Evolutionary conservation across 2,113 vertebrate species (phyloP), one percentile per base, ranked within the genome.

Genomic region (Calyptomena viridis): DNA sequence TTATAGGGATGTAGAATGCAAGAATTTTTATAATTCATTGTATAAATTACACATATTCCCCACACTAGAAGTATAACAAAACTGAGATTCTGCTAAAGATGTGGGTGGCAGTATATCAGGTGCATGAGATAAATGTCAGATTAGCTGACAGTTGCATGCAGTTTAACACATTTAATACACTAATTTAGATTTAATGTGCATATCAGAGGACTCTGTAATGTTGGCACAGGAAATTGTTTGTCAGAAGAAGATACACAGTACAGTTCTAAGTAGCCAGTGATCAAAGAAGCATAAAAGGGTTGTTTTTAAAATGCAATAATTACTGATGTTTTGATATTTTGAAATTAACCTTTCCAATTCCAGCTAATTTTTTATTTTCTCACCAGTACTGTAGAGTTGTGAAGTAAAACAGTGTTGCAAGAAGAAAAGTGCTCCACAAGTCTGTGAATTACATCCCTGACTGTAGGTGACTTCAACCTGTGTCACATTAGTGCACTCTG

Each of bases 111-210:
- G 40, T 82, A 24, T 78, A 90, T 89, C 88, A 93, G 47, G 85
- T 93, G 75, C 0, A 2, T 72, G 83, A 90, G 76, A 78, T 55
- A 84, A 96, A 71, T 89, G 83, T 90, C 83, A 90, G 52, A 86
- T 75, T 75, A 89, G 31, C 60, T 93, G 93, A 93, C 56, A 92
- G 79, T 62, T 86, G 28, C 21, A 59, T 35, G 19, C 44, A 49
- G n/a, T 75, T 93, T 87, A 94, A 68, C 76, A 62, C 63, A 66
- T 91, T 95, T 77, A 87, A 89, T 83, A 89, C 27, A 74, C 47
- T 94, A 95, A 95, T 87, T 96, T 90, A 79, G 59, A 67, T 88
- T 90, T 87, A 95, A 93, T 95, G 72, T 90, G 85, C 44, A 35
- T 94, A 90, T 86, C 88, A 78, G 44, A 88, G 64, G 44, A 52